Conservation (phyloP, 92 coral and sea anemone species). For the Palythoa grandis region DNA sequence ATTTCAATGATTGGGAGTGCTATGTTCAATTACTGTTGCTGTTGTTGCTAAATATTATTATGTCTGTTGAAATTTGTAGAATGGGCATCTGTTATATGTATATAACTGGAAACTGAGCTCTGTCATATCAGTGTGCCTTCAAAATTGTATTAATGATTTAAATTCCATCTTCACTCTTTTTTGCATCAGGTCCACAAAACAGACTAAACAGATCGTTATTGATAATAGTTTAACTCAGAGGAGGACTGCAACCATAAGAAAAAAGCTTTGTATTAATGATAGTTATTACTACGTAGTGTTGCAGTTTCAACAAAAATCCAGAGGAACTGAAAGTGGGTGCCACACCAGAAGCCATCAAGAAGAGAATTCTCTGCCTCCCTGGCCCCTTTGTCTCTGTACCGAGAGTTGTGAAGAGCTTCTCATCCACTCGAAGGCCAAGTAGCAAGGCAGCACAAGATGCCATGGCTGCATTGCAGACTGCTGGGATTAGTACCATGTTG, state of each 20-base stretch:
- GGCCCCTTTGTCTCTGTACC: neutral
- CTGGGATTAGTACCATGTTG: neutral
- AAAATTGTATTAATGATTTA: neutral
- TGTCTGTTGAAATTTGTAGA: no score
- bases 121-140: neutral
- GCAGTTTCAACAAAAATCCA: conserved; percentile 6
- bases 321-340: conserved; percentile 30
- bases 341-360: no score
- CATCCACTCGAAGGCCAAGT: no score
- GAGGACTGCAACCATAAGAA: neutral
- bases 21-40: no score
- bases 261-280: neutral
- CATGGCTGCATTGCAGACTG: neutral
- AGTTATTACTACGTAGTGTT: neutral
- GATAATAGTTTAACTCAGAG: neutral
- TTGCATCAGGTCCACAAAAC: neutral
- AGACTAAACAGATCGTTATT: neutral
- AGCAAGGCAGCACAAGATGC: conserved; percentile 38
- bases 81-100: no score
- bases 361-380: no score
- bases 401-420: conserved; percentile 32
- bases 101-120: no score
- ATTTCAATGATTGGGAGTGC: no score
- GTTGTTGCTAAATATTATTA: no score
- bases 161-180: neutral